Evolutionary conservation across 2,888 invertebrate species (phyloP), one percentile per base, ranked within the genome.

Genomic region (Rhabditoides inermis): DNA sequence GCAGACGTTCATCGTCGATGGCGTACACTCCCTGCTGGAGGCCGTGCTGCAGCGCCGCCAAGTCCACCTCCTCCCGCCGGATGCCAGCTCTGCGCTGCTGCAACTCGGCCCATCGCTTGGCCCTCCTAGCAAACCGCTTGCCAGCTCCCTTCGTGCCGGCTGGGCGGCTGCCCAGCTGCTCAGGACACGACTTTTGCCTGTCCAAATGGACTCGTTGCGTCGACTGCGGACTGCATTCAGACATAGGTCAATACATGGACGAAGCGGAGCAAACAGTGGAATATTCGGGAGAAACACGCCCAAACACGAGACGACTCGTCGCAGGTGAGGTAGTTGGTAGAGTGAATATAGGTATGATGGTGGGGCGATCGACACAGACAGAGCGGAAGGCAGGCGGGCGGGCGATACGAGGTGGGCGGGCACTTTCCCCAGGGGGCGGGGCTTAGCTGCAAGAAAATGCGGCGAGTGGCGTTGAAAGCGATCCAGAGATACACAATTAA

Each of bases 91-190:
- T 41, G 15, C 55, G 48, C 35, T 65, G 60, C 27, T 65, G 68
- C 32, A 69, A 39, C 35, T 61, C 66, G 2, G 63, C 64, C 68
- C 68, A 69, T 44, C 68, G 51, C 47, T 66, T 55, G 18, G 68
- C 69, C 28, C 69, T 58, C 35, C 54, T 58, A 23, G 51, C 64
- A 51, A 63, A 68, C 39, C 63, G 82, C 80, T 32, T 87, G 86
- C 79, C 88, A 87, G 66, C 88, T 82, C 51, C 50, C 37, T 62
- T 58, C 15, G 27, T 26, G 12, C 27, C 20, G 18, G 23, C 2
- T n/a, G n/a, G n/a, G n/a, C n/a, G n/a, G 35, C 27, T 25, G 23
- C n/a, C 30, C 22, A 15, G 25, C 18, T 37, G 25, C 12, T 12
- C 46, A 20, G 51, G 18, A 30, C 45, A 25, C n/a, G 37, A 27